Evolutionary conservation across 2,113 vertebrate genomes (phyloP).

Genomic region (Hippocampus abdominalis): DNA sequence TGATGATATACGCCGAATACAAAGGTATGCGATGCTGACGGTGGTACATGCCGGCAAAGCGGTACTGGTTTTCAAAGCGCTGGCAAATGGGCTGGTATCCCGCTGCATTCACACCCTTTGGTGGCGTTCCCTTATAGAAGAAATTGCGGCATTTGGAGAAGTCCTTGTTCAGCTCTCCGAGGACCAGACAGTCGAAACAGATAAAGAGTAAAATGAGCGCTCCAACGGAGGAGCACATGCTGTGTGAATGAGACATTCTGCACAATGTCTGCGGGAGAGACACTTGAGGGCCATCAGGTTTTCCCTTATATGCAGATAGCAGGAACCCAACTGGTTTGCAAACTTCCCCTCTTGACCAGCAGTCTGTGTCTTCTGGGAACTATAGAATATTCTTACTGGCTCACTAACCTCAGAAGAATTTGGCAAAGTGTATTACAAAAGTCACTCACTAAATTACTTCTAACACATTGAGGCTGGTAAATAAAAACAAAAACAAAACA

Average conservation of each 20-base stretch:
- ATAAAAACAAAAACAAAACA: neutral
- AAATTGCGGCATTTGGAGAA: conserved; percentile 56
- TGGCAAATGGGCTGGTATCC: conserved; percentile 61
- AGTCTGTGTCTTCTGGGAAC: conserved; percentile 1
- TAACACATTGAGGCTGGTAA: neutral
- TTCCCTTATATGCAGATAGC: conserved; percentile 18
- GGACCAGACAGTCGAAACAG: conserved; percentile 18
- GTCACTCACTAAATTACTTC: neutral
- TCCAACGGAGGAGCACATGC: neutral
- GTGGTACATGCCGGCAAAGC: conserved; percentile 62
- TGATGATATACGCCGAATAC: conserved; percentile 59
- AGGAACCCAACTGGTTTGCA: conserved; percentile 1
- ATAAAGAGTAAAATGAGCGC: conserved; percentile 36
- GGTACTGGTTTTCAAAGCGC: conserved; percentile 56
- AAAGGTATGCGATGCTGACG: conserved; percentile 36
- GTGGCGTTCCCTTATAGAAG: conserved; percentile 49
- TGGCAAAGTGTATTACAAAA: neutral
- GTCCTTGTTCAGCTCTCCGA: conserved; percentile 36
- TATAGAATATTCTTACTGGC: neutral
- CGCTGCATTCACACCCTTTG: conserved; percentile 22
- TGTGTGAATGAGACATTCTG: conserved; percentile 19
- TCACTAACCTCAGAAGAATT: neutral
- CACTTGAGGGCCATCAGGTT: neutral
- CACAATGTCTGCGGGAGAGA: neutral
- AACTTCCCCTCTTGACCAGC: neutral